Conservation (phyloP, 2,888 invertebrate species). For the Malachius bipustulatus region DNA sequence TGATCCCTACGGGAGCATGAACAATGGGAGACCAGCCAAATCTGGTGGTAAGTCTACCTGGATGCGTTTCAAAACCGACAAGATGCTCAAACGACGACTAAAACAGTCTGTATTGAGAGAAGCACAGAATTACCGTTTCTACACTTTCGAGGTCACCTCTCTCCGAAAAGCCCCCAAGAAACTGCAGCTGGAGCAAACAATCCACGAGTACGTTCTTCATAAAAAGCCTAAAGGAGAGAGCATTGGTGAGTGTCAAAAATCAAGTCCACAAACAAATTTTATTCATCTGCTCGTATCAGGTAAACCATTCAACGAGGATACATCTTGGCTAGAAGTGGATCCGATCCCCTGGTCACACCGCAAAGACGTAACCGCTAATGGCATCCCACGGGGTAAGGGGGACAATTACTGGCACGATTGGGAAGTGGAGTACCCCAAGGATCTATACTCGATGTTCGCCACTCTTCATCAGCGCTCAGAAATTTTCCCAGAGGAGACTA, state of each 20-base stretch:
- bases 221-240: constrained; percentile 33
- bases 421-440: constrained; percentile 55
- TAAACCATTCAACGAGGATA: constrained; percentile 33
- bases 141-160: constrained; percentile 46
- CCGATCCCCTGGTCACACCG: constrained; percentile 33
- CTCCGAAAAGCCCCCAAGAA: constrained; percentile 42
- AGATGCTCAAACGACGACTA: constrained; percentile 33
- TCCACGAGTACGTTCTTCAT: constrained; percentile 39
- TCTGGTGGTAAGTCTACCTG: constrained; percentile 33
- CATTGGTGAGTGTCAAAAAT: constrained; percentile 20
- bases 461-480: constrained; percentile 48
- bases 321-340: constrained; percentile 31
- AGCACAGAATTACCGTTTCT: constrained; percentile 39
- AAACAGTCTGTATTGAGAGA: constrained; percentile 26
- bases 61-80: constrained; percentile 38
- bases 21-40: constrained; percentile 13
- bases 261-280: constrained; percentile 2
- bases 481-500: constrained; percentile 41
- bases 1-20: constrained; percentile 41
- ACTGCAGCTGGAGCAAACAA: constrained; percentile 36
- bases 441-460: constrained; percentile 57
- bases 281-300: constrained; percentile 17
- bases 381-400: constrained; percentile 21
- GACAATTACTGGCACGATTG: constrained; percentile 48
- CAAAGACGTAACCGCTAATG: constrained; percentile 22